Evolutionary conservation across 2,888 invertebrate species (phyloP).

Genomic region (Ligdia adustata): DNA sequence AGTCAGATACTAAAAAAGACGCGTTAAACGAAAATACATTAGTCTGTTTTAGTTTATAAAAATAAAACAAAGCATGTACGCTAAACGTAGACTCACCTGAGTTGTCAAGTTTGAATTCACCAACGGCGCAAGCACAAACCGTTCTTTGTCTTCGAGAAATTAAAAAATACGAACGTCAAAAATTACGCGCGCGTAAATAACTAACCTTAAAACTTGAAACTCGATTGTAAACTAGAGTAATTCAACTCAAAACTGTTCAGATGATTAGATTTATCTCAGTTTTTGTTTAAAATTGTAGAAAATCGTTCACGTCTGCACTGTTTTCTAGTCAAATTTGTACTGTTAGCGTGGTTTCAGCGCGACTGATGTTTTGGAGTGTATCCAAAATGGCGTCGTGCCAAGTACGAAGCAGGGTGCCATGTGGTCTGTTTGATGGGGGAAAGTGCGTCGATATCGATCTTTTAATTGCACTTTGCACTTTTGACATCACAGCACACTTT

Average conservation of each 20-base stretch:
- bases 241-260: conserved; percentile 7
- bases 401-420: conserved; percentile 77
- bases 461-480: conserved; percentile 26
- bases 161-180: conserved; percentile 42
- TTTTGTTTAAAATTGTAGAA: conserved; percentile 33
- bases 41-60: too few relatives aligned
- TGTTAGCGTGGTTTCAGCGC: conserved; percentile 50
- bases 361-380: conserved; percentile 54
- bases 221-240: conserved; percentile 14
- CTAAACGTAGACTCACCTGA: conserved; percentile 38
- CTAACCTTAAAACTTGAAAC: background rate
- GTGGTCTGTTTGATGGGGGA: conserved; percentile 45
- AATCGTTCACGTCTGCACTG: conserved; percentile 52
- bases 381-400: conserved; percentile 81
- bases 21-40: too few relatives aligned
- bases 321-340: conserved; percentile 58
- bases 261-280: conserved; percentile 23
- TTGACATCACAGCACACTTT: too few relatives aligned
- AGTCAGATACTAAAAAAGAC: too few relatives aligned
- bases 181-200: too few relatives aligned
- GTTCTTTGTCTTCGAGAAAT: conserved; percentile 39
- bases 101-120: conserved; percentile 40
- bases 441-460: conserved; percentile 1
- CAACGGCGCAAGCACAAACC: conserved; percentile 39
- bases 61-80: background rate